Conservation (phyloP, 2,113 vertebrate genomes). For the Bubo bubo region DNA sequence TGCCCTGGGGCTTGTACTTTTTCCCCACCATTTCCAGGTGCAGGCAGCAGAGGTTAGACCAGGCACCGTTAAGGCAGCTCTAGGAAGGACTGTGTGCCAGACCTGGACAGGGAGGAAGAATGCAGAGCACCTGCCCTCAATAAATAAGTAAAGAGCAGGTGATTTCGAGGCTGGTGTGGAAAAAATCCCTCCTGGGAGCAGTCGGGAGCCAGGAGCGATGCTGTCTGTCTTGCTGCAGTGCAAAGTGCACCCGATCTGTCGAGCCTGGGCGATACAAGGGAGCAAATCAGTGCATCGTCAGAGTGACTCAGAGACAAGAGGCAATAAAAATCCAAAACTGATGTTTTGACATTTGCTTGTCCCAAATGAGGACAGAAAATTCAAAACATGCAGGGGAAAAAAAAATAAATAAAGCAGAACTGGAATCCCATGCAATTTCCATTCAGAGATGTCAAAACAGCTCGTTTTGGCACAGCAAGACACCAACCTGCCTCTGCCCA, state of each 20-base stretch:
- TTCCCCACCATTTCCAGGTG: background rate
- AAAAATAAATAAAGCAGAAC: background rate
- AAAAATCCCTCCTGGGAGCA: background rate
- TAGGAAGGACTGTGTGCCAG: background rate
- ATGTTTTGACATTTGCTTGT: background rate
- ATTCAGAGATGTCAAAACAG: background rate
- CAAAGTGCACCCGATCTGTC: background rate
- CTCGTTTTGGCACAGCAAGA: background rate
- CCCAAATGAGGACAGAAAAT: background rate
- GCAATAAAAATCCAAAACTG: background rate
- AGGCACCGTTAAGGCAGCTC: background rate
- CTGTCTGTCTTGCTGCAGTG: accelerated
- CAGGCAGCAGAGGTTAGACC: background rate
- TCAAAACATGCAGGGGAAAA: background rate
- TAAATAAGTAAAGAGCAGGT: accelerated
- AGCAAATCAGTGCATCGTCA: background rate
- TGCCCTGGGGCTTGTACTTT: background rate
- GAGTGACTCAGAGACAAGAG: accelerated
- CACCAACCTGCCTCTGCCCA: background rate
- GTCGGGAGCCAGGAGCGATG: background rate
- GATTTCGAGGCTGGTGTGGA: background rate
- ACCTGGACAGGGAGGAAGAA: background rate
- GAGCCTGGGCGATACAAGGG: background rate
- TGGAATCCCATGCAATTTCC: background rate
- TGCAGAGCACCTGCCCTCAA: background rate